A percentile compares a stretch with the other conserved stretches of the same genome.
phyloP scores from a whole-genome alignment of 2,888 invertebrate species.

The Eupithecia pulchellata region DNA sequence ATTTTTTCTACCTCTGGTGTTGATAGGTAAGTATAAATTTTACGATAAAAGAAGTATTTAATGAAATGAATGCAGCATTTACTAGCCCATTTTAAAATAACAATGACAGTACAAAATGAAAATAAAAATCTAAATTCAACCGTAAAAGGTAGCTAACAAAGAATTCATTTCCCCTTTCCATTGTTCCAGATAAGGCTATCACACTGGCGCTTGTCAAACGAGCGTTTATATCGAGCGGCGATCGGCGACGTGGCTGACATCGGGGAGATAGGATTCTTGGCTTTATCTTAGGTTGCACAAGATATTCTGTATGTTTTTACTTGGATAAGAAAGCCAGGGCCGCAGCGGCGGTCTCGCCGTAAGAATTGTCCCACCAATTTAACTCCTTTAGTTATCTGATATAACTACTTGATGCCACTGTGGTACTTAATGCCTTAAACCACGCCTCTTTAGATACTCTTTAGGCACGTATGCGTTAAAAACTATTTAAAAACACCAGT shows the following conservation, averaged over 20 bases:
- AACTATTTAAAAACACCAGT: background rate
- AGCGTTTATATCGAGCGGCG: background rate
- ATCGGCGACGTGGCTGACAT: background rate
- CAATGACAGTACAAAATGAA: background rate
- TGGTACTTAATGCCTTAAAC: background rate
- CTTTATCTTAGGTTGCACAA: background rate
- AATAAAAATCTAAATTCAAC: slow-evolving; percentile 3
- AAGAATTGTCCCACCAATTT: no score
- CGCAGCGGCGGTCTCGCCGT: background rate
- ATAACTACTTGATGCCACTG: background rate
- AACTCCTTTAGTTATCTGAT: background rate
- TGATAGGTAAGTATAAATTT: background rate
- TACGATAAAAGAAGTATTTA: background rate
- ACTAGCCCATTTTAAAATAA: background rate
- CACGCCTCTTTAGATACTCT: no score
- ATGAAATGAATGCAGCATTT: background rate
- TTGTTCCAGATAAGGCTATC: slow-evolving; percentile 4
- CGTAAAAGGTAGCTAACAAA: slow-evolving; percentile 3
- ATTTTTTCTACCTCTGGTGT: background rate
- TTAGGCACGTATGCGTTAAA: background rate
- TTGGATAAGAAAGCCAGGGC: background rate
- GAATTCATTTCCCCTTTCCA: background rate
- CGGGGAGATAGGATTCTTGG: background rate
- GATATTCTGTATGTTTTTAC: background rate
- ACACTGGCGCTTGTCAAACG: background rate